Conservation (phyloP, 2,113 vertebrate species). For the Abramis brama region DNA sequence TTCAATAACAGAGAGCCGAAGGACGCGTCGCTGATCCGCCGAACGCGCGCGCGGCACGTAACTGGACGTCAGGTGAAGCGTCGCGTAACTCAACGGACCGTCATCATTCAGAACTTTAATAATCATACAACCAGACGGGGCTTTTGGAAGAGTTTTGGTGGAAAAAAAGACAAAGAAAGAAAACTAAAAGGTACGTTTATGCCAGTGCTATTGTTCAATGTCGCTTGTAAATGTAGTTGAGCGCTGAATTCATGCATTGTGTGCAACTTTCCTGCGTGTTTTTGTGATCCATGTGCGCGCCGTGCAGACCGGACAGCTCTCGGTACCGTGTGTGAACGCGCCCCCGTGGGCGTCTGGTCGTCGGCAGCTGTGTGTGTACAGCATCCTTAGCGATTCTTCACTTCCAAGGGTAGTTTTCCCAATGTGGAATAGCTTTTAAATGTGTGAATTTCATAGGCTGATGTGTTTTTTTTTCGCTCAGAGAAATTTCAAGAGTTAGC, state of each 20-base stretch:
- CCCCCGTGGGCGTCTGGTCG: slow-evolving; percentile 55
- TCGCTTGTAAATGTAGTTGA: background rate
- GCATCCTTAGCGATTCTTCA: slow-evolving; percentile 36
- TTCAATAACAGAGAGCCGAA: slow-evolving; percentile 36
- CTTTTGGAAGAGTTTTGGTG: slow-evolving; percentile 19
- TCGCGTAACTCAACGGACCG: slow-evolving; percentile 1
- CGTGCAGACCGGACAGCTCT: slow-evolving; percentile 42
- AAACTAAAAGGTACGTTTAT: slow-evolving; percentile 1
- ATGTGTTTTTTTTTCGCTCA: background rate
- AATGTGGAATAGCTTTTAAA: background rate
- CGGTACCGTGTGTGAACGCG: slow-evolving; percentile 45
- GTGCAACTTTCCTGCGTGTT: slow-evolving; percentile 36
- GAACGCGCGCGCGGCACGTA: slow-evolving; percentile 30
- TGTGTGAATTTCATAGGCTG: background rate
- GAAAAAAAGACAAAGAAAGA: slow-evolving; percentile 19
- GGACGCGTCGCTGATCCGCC: slow-evolving; percentile 17
- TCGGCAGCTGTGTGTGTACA: slow-evolving; percentile 51
- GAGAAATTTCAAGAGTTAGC: background rate
- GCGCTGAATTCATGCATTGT: background rate
- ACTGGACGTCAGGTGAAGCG: slow-evolving; percentile 48
- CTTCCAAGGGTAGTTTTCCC: background rate
- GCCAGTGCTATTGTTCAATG: background rate
- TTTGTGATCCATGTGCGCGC: slow-evolving; percentile 38
- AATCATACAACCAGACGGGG: background rate
- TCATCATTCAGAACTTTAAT: slow-evolving; percentile 7